Base-by-base conservation (phyloP, 1,140 invertebrate species). In the Eueides isabella region DNA sequence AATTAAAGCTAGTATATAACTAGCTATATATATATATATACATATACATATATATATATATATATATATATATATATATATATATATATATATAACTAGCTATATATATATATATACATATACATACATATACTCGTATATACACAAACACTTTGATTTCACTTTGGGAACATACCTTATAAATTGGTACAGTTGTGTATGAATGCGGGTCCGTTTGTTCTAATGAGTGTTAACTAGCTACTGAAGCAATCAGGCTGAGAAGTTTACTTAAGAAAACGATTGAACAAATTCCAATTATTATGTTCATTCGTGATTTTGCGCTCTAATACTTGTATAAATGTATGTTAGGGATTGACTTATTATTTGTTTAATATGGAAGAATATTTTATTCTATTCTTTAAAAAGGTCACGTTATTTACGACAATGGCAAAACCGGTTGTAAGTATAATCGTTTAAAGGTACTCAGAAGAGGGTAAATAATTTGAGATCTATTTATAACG, bases 251-350 rank as follows among this genome's bases (percentile, higher is more conserved):
- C 78, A 81, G 82, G 77, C 61, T 80, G 79, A 84, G 74, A 83
- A 84, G 79, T 78, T 77, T 65, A 80, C 70, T 75, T 67, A 74
- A 78, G 80, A 77, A 84, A 82, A 83, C 76, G 65, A 81, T 82
- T 80, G 72, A 69, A 76, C 62, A 72, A 83, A 48, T 79, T 82
- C 76, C 73, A 72, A 83, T 84, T 72, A 77, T 75, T 80, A 79
- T 81, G 70, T 72, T 31, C 80, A 81, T 87, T 89, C 88, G 86
- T 88, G 87, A 90, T 80, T 90, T 88, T 85, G 78, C 85, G 88
- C 88, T 90, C 88, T 86, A 81, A 84, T 88, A 86, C 80, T 44
- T 71, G 26, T 29, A 29, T 61, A 61, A 35, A 61, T 62, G 62
- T 65, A 65, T 61, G 71, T 30, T 67, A 16, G 35, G 35, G 35